Base-by-base conservation (phyloP, 2,113 vertebrate genomes). In the Datnioides undecimradiatus region DNA sequence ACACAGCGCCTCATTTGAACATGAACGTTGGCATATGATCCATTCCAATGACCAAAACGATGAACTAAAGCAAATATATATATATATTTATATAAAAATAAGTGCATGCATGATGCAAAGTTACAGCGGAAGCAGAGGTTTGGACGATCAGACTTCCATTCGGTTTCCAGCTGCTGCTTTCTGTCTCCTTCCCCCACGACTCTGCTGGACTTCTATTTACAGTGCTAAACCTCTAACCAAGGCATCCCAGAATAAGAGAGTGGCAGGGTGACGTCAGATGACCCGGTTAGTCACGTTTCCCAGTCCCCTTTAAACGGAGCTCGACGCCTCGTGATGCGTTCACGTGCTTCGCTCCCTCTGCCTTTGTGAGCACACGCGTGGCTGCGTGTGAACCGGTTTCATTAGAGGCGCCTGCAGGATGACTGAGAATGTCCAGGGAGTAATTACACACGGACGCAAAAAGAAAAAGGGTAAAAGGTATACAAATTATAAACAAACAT, bases 31-130 rank as follows among this genome's bases (percentile, higher is more conserved):
- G 59, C 74, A 78, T 31, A 34, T 76, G 72, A 41, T 69, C 63
- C 45, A 62, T 40, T 80, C 23, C 13, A 46, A 81, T 63, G 29
- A 65, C 38, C 38, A 60, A 33, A 69, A 36, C 36, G 3, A 72
- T 31, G n/a, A 79, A 80, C 36, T 49, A 41, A 76, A 59, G 73
- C 43, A 84, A 52, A 54, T 33, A 54, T 67, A 63, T 29, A 52
- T 69, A 54, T 52, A 73, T 43, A 51, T 43, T 52, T 43, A 43
- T 55, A 67, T 36, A 77, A 49, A 85, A 86, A 82, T 91, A 92
- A 91, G 88, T 93, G 90, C 92, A 74, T 90, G 77, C 62, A 73
- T 54, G 79, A 70, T 79, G 85, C 6, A 27, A 74, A 74, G 68
- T 38, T 60, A 41, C 72, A 80, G 84, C 76, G 67, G n/a, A 25